Base-by-base conservation (phyloP, 2,888 invertebrate species). In the Eupithecia centaureata region DNA sequence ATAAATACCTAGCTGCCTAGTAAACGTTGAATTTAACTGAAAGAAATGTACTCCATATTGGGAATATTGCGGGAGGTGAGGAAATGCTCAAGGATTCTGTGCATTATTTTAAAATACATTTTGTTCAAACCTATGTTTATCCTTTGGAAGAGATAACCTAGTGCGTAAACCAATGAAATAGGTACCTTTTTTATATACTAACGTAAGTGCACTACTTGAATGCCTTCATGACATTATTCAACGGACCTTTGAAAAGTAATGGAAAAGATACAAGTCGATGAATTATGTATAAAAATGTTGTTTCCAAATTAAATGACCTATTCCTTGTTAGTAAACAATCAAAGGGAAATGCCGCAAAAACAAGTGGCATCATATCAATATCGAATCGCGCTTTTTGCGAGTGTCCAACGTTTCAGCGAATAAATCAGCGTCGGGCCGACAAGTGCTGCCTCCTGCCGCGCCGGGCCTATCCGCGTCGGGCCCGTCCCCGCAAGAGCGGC, bases 381-480 rank as follows among this genome's bases (percentile, higher is more conserved):
- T 57, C 54, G 38, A 35, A 63, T 42, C 32, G 51, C 61, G 63
- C 38, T 28, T 63, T 35, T n/a, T 54, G 56, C 54, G 35, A 18
- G 38, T 28, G 18, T 47, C 61, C 52, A 30, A 54, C 18, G 56
- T 61, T 56, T 60, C 47, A 47, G 47, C n/a, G 38, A 47, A 65
- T 61, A 65, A 51, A 65, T 65, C 61, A 61, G 33, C 56, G 56
- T 56, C 56, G 30, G 28, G 28, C 13, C 35, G 59, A 59, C 58
- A 27, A 64, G 58, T 59, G 64, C 58, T 51, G 51, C 63, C 63
- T 47, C 58, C 63, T 58, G 33, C 63, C 42, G 35, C 47, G 0
- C n/a, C n/a, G n/a, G n/a, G n/a, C n/a, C 47, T 18, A 3, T 22
- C 38, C 7, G 35, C 30, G 35, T 15, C 13, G 32, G 18, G 30